Evolutionary conservation across 1,140 invertebrate genomes (phyloP), one percentile per base, ranked within the genome.

Genomic region (Drosophila baimaii): DNA sequence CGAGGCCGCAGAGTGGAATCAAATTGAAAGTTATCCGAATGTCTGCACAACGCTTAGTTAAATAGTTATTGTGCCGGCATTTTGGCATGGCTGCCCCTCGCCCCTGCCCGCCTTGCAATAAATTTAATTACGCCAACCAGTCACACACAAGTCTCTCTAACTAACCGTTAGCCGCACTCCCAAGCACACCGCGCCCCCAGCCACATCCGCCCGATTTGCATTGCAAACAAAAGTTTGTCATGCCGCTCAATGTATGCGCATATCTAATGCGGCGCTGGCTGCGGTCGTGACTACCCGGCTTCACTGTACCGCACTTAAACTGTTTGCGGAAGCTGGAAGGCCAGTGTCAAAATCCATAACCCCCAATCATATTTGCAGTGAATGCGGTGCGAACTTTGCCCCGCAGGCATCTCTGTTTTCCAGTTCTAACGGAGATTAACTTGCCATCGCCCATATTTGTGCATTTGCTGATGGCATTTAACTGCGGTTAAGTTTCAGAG

Each of bases 101-200:
- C 19, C 27, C 21, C 25, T 15, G 7, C 5, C 23, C 10, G 2
- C 27, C 5, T 33, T 33, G 33, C 35, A 52, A 43, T 73, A 77
- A 73, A 81, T 81, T 85, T 73, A 80, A 80, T 85, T 85, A 77
- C 62, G 66, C 54, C 65, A 75, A 33, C 77, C 79, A 84, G 81
- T 84, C 72, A 84, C 65, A 84, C 65, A 83, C 81, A 84, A 84
- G 75, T 77, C 66, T 31, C 81, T 72, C 81, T 80, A 84, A 84
- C 81, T 84, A 85, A 76, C 77, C 81, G 44, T 43, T 72, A 63
- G 37, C 62, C 58, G 72, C 70, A 62, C 80, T 70, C 35, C 44
- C 35, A 19, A 19, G 39, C 44, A 58, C 55, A 43, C 35, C 21
- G 31, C 35, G 10, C 44, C 33, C 35, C 23, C 52, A 13, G 9